Percentiles rank a stretch among this genome's conserved stretches.
Conservation (phyloP, 2,797 vertebrate species). For the Esox lucius region DNA sequence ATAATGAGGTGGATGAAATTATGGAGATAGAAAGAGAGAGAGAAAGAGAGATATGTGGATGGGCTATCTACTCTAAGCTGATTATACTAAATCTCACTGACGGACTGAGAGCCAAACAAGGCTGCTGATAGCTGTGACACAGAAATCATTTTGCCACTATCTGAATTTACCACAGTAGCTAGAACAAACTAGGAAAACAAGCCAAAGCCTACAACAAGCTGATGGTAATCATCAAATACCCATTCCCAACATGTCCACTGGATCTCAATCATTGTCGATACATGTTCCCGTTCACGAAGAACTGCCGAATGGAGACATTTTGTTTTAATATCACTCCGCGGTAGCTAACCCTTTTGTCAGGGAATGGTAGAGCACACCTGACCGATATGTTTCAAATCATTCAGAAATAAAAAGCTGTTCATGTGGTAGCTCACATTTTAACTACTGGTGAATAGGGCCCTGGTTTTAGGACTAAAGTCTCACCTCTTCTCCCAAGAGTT, state of each 20-base stretch:
- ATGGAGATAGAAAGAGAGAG: not conserved
- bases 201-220: not conserved
- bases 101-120: not conserved
- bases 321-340: not conserved
- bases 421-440: not conserved
- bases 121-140: not conserved
- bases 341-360: not conserved
- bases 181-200: not conserved
- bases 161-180: not conserved
- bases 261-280: not conserved
- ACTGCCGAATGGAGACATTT: not conserved
- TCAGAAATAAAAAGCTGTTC: not conserved
- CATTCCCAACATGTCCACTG: not conserved
- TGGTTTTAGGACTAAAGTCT: conserved; percentile 35
- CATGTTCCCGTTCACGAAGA: not conserved
- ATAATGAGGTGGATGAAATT: not conserved
- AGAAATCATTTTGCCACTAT: not conserved
- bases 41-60: not conserved
- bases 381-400: not conserved
- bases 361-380: not conserved
- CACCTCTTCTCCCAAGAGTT: conserved; percentile 99
- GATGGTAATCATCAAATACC: not conserved
- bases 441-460: not conserved
- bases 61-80: not conserved
- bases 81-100: not conserved